Evolutionary conservation across 2,797 vertebrate species (phyloP).

Genomic region (Halcyon chelicuti): DNA sequence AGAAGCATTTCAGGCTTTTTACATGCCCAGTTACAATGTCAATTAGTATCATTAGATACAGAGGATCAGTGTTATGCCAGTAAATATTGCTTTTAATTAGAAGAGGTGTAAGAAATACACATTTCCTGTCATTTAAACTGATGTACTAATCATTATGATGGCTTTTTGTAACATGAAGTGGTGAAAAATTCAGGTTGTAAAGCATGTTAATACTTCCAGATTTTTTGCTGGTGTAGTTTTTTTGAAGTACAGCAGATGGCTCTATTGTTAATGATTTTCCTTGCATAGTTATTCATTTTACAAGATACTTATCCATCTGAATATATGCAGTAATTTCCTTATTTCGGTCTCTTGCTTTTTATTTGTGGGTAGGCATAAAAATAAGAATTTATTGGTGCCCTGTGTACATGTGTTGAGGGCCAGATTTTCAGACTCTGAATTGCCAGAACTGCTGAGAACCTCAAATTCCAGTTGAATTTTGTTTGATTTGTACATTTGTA

Average conservation of each 20-base stretch:
- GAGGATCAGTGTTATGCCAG: neutral
- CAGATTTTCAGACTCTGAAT: neutral
- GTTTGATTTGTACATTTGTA: neutral
- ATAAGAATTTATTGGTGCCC: neutral
- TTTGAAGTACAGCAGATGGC: constrained; percentile 79
- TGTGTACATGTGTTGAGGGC: neutral
- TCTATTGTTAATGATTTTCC: constrained; percentile 78
- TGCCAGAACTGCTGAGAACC: neutral
- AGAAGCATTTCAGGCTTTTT: neutral
- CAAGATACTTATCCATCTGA: neutral
- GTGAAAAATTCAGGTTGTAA: neutral
- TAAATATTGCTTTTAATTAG: constrained; percentile 21
- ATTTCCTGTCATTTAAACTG: neutral
- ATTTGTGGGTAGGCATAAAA: neutral
- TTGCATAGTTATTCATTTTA: constrained; percentile 13
- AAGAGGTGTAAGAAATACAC: neutral
- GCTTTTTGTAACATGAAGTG: neutral
- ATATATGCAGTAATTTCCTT: constrained; percentile 2
- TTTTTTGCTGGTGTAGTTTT: constrained; percentile 66
- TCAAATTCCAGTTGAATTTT: neutral
- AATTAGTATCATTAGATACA: neutral
- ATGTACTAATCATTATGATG: neutral
- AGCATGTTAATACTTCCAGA: neutral
- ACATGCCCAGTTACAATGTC: neutral
- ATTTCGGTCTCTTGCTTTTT: constrained; percentile 9